A percentile compares a stretch with the other conserved stretches of the same genome.
Evolutionary conservation across 2,888 invertebrate genomes (phyloP).

Genomic region (Mamestra brassicae): DNA sequence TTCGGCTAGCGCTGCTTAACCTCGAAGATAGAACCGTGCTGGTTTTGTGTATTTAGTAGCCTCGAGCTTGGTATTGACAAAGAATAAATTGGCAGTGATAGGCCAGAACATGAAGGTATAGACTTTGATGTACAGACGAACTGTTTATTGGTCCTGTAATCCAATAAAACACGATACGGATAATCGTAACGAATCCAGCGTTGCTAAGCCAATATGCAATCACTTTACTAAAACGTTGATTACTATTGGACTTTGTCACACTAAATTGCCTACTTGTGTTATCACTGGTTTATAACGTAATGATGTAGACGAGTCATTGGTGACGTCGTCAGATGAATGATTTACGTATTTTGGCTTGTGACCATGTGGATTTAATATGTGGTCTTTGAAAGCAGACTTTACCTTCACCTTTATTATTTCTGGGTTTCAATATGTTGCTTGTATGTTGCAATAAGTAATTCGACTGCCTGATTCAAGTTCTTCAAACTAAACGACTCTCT

Average conservation of each 20-base stretch:
- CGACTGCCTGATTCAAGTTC: too few species aligned
- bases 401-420: too few species aligned
- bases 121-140: too few species aligned
- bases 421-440: too few species aligned
- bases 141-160: background rate
- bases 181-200: slow-evolving; percentile 14
- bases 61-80: background rate
- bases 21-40: too few species aligned
- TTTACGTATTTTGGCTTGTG: background rate
- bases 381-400: too few species aligned
- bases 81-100: background rate
- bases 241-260: slow-evolving; percentile 21
- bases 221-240: background rate
- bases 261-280: background rate
- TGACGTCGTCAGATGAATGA: background rate
- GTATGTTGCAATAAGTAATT: too few species aligned
- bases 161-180: background rate
- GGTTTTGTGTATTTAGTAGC: too few species aligned
- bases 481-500: too few species aligned
- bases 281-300: background rate
- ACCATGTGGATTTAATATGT: too few species aligned
- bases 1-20: too few species aligned
- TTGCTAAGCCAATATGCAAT: slow-evolving; percentile 1
- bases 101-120: too few species aligned
- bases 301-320: background rate